Conservation (phyloP, 2,888 invertebrate species). For the Neria commutata region DNA sequence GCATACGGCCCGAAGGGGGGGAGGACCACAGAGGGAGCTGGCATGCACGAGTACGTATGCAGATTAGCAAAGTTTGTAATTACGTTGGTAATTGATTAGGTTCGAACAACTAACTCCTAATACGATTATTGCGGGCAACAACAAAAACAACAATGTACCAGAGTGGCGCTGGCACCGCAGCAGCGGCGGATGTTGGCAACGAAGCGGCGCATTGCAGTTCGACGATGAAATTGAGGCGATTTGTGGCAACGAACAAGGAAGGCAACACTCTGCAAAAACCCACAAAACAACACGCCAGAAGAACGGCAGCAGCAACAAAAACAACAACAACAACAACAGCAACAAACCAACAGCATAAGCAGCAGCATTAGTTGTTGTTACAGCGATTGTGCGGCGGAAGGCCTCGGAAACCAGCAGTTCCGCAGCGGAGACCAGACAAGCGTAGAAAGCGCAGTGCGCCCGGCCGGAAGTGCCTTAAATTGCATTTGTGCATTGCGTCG, state of each 20-base stretch:
- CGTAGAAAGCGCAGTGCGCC: not conserved
- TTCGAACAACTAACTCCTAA: slow-evolving; percentile 63
- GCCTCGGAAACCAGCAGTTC: not conserved
- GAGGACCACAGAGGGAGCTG: not conserved
- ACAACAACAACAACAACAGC: not conserved
- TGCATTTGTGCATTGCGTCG: slow-evolving; percentile 21
- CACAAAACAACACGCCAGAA: slow-evolving; percentile 12
- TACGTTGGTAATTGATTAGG: slow-evolving; percentile 63
- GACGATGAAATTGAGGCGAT: slow-evolving; percentile 56
- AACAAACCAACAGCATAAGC: slow-evolving; percentile 1
- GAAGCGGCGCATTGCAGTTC: slow-evolving; percentile 40
- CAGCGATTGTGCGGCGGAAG: not conserved
- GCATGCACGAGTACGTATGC: slow-evolving; percentile 43
- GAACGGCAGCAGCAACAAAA: not conserved
- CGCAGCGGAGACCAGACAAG: not conserved
- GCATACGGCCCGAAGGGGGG: slow-evolving; percentile 7
- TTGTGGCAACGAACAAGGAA: slow-evolving; percentile 39
- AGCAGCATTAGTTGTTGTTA: not conserved
- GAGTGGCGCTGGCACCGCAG: slow-evolving; percentile 5
- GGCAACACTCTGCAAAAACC: not conserved
- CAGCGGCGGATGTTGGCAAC: slow-evolving; percentile 14
- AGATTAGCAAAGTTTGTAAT: slow-evolving; percentile 63
- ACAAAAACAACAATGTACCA: slow-evolving; percentile 33
- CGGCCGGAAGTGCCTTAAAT: slow-evolving; percentile 11
- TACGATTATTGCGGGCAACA: slow-evolving; percentile 61